These are phyloP conservation scores for Ptilorrhoa leucosticta DNA, from an alignment of 2,113 vertebrate species.

Conservation along the genomic window DNA sequence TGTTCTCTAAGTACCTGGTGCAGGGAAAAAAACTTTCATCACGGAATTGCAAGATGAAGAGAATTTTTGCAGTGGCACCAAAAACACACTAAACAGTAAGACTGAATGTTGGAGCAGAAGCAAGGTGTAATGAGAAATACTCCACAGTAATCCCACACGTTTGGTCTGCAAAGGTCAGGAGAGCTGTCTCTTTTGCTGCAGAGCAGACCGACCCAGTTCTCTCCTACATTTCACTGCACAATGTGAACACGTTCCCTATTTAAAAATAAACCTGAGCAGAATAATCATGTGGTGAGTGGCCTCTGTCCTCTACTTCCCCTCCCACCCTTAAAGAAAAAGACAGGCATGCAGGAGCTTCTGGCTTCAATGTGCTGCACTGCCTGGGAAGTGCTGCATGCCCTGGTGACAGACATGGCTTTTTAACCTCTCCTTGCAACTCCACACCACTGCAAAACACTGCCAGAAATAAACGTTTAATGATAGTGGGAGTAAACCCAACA, in stretches of 20 bases:
- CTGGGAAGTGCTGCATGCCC: not conserved
- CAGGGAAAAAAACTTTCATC: not conserved
- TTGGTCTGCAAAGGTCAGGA: not conserved
- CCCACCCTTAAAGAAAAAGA: not conserved
- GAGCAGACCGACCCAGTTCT: not conserved
- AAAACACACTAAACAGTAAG: not conserved
- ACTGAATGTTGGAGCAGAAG: not conserved
- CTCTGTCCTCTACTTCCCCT: not conserved
- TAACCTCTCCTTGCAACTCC: not conserved
- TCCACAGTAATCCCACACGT: not conserved
- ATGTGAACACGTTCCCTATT: not conserved
- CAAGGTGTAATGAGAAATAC: not conserved
- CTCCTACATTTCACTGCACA: not conserved
- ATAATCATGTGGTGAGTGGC: not conserved
- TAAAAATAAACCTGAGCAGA: slow-evolving; percentile 41
- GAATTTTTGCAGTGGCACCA: not conserved
- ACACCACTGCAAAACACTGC: not conserved
- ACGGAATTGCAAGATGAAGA: not conserved
- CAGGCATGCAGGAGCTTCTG: not conserved
- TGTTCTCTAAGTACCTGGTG: not conserved
- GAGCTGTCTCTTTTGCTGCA: not conserved
- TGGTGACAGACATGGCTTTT: not conserved
- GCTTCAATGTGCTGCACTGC: not conserved
- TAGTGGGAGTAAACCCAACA: not conserved
- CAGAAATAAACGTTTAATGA: not conserved